phyloP scores from a whole-genome alignment of 2,113 vertebrate genomes.

The Canis aureus region DNA sequence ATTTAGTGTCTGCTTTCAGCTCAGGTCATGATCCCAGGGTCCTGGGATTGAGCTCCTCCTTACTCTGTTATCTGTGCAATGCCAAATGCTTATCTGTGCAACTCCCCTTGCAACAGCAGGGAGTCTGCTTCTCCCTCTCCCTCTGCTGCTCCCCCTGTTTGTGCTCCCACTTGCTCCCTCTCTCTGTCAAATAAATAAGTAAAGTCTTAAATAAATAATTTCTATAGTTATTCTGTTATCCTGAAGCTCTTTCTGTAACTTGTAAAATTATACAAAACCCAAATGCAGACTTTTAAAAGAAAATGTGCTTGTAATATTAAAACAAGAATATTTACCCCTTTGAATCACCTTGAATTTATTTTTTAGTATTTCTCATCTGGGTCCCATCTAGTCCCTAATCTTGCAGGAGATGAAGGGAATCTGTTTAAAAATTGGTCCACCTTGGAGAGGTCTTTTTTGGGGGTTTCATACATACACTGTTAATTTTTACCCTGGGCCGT shows the following conservation, averaged over 20 bases:
- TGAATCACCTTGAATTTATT: not conserved
- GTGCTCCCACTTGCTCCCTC: no score
- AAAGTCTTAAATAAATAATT: not conserved
- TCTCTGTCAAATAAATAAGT: no score
- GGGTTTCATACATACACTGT: not conserved
- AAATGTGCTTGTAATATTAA: not conserved
- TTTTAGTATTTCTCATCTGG: not conserved
- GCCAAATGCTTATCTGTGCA: no score
- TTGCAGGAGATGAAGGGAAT: not conserved
- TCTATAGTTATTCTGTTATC: not conserved
- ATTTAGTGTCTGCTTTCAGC: no score
- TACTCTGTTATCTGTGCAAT: no score
- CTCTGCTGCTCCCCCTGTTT: no score
- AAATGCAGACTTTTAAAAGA: not conserved
- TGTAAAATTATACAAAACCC: not conserved
- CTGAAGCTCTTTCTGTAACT: conserved; percentile 33
- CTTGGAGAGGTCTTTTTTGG: conserved; percentile 15
- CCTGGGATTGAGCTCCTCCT: no score
- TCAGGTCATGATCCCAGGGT: no score
- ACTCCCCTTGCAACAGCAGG: no score
- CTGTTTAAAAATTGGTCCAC: not conserved
- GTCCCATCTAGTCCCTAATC: not conserved
- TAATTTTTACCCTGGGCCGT: not conserved
- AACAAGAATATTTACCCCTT: not conserved
- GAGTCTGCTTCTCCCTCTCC: no score